Percentiles rank a stretch among this genome's conserved stretches.
These are phyloP conservation scores for Temnopleurus reevesii DNA, from an alignment of 53 echinoderm and acorn worm species.

Conservation along the genomic window DNA sequence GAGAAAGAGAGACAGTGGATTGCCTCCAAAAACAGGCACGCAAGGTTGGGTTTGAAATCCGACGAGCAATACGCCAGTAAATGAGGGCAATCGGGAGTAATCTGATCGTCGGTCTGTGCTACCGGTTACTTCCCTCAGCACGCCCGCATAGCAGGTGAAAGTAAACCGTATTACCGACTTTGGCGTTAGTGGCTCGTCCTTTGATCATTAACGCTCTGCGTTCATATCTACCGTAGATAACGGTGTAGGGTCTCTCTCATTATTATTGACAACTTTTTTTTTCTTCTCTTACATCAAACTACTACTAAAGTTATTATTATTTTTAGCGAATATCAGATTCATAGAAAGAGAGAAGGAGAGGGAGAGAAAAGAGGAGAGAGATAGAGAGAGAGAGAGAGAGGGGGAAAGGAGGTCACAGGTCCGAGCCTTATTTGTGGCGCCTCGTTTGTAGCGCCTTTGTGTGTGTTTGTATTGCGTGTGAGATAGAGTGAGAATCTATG, in stretches of 20 bases:
- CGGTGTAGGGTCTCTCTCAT: neutral
- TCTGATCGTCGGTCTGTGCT: neutral
- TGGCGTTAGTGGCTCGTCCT: neutral
- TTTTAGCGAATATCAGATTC: too few species aligned
- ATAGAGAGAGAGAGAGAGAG: too few species aligned
- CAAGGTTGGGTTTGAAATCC: neutral
- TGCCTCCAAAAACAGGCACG: neutral
- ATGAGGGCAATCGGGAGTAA: constrained; percentile 39
- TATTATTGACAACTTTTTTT: too few species aligned
- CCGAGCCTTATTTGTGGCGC: too few species aligned
- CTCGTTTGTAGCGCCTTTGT: too few species aligned
- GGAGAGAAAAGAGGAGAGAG: too few species aligned
- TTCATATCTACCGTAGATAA: neutral
- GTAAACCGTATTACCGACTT: neutral
- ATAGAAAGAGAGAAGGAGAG: too few species aligned
- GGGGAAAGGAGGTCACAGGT: too few species aligned
- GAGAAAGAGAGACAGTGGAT: neutral
- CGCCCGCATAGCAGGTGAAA: neutral
- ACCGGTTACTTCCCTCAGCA: neutral
- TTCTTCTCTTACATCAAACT: too few species aligned
- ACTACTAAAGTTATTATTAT: too few species aligned
- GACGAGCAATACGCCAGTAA: neutral
- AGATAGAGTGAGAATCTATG: too few species aligned
- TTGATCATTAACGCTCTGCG: neutral
- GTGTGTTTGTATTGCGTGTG: too few species aligned